phyloP scores from a whole-genome alignment of 2,888 invertebrate genomes.

The Panopea generosa region DNA sequence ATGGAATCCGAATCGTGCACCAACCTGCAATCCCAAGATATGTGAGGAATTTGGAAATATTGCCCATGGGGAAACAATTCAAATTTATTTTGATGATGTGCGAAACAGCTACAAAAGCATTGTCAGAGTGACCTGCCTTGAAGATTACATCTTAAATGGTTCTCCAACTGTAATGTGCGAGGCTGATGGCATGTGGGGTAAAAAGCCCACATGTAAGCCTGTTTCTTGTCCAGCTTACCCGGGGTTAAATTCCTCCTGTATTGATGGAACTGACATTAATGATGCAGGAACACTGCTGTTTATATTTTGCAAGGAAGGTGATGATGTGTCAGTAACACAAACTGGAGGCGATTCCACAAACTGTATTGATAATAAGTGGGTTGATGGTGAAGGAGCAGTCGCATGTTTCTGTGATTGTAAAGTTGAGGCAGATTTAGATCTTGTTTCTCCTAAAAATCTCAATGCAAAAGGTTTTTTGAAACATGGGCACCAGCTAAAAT shows the following conservation, averaged over 20 bases:
- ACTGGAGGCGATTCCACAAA: constrained; percentile 6
- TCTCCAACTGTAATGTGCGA: constrained; percentile 20
- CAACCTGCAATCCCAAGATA: constrained; percentile 27
- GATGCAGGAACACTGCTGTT: neutral
- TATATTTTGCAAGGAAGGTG: constrained; percentile 13
- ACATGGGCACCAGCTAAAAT: constrained; percentile 8
- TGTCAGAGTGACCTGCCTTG: constrained; percentile 25
- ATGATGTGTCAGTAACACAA: constrained; percentile 21
- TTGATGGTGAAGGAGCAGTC: neutral
- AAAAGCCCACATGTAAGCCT: constrained; percentile 20
- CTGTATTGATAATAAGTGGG: constrained; percentile 29
- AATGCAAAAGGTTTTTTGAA: neutral
- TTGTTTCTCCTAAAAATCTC: neutral
- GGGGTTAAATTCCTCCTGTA: constrained; percentile 27
- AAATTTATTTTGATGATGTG: constrained; percentile 8
- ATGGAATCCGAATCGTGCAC: constrained; percentile 8
- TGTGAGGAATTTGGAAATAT: constrained; percentile 45
- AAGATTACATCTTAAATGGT: constrained; percentile 33
- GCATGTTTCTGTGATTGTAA: constrained; percentile 43
- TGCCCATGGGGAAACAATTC: constrained; percentile 21
- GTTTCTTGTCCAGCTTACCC: constrained; percentile 27
- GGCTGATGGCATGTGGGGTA: constrained; percentile 34
- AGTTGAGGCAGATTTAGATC: neutral
- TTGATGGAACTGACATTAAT: neutral
- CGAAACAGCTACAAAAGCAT: constrained; percentile 37